Percentiles rank a stretch among this genome's conserved stretches.
Evolutionary conservation across 2,113 vertebrate genomes (phyloP).

Genomic region (Pterocles burchelli): DNA sequence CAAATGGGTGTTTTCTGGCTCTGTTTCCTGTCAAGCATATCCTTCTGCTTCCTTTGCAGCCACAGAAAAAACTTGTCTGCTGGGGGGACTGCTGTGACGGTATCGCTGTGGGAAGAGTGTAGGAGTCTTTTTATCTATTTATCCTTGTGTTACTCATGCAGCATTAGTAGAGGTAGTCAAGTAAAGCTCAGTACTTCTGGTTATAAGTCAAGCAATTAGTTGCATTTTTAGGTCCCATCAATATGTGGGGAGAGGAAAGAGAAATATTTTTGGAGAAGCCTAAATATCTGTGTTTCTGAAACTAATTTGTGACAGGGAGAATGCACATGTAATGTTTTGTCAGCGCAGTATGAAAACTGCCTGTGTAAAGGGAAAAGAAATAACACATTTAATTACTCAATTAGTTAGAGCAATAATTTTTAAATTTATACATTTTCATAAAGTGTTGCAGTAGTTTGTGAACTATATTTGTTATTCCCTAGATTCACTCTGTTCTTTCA

Average conservation of each 20-base stretch:
- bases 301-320: background rate
- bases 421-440: background rate
- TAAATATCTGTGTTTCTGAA: background rate
- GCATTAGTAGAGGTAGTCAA: background rate
- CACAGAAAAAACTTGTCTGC: background rate
- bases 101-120: background rate
- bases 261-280: background rate
- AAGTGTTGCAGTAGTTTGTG: background rate
- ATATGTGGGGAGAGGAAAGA: background rate
- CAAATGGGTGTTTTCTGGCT: background rate
- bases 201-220: background rate
- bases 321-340: background rate
- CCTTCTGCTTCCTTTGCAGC: background rate
- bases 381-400: background rate
- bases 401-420: background rate
- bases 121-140: slow-evolving; percentile 22
- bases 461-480: background rate
- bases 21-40: slow-evolving; percentile 7
- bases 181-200: background rate
- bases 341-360: background rate
- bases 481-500: background rate
- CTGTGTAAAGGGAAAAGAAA: background rate
- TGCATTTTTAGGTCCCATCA: background rate
- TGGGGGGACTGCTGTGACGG: background rate
- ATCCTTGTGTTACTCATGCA: background rate